A percentile compares a stretch with the other conserved stretches of the same genome.
Conservation (phyloP, 2,888 invertebrate species). For the Megalurothrips usitatus region DNA sequence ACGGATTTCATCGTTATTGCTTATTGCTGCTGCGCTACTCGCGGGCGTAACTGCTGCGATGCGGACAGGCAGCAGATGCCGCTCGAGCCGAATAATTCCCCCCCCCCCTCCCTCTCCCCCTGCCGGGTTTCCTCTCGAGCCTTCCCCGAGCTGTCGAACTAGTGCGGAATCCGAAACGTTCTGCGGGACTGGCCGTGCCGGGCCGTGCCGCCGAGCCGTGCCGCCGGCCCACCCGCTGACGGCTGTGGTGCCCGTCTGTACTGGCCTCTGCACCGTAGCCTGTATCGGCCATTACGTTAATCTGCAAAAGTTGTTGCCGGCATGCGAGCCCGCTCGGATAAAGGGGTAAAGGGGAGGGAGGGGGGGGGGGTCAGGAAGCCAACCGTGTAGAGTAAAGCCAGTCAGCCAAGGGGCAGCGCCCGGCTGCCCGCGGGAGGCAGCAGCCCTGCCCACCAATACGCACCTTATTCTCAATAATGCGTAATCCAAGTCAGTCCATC, state of each 20-base stretch:
- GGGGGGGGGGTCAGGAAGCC: not conserved
- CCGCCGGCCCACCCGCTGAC: too few relatives aligned
- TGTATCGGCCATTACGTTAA: constrained; percentile 24
- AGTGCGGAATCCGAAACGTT: not conserved
- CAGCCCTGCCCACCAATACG: not conserved
- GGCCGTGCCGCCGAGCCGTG: too few relatives aligned
- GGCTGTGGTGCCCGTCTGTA: too few relatives aligned
- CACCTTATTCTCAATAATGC: not conserved
- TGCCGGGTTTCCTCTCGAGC: too few relatives aligned
- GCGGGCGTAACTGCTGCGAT: too few relatives aligned
- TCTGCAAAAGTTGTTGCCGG: constrained; percentile 24
- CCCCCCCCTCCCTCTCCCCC: not conserved
- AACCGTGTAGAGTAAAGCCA: not conserved
- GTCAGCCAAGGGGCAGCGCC: not conserved
- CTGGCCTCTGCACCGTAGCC: not conserved
- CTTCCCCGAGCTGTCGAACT: constrained; percentile 10
- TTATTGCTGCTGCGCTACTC: too few relatives aligned
- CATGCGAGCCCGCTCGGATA: not conserved
- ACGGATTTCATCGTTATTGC: not conserved
- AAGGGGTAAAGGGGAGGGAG: not conserved
- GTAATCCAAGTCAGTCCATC: constrained; percentile 19
- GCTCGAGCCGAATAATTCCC: not conserved
- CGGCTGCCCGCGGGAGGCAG: not conserved
- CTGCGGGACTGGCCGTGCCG: not conserved
- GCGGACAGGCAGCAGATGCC: not conserved